Conservation (phyloP, 2,113 vertebrate genomes). For the Verasper variegatus region DNA sequence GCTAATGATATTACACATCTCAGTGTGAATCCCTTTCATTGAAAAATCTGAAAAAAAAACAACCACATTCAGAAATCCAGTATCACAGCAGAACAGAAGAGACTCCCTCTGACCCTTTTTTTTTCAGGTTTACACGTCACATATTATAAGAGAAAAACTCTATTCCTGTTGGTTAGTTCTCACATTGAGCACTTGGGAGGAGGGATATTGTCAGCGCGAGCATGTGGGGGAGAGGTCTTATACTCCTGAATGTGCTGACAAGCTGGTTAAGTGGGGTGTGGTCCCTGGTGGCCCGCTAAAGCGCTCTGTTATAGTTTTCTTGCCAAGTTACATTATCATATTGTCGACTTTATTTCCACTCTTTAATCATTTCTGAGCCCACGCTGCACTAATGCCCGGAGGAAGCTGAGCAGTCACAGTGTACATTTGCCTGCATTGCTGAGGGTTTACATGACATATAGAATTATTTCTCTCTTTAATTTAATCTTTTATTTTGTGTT, state of each 20-base stretch:
- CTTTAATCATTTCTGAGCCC: slow-evolving; percentile 26
- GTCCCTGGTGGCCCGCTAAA: slow-evolving; percentile 54
- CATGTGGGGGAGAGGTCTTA: slow-evolving; percentile 22
- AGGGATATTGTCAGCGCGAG: background rate
- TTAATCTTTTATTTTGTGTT: slow-evolving; percentile 12
- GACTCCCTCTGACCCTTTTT: background rate
- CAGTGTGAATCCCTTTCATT: background rate
- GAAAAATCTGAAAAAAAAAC: background rate
- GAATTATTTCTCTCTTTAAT: slow-evolving; percentile 2
- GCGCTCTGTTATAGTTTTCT: slow-evolving; percentile 42
- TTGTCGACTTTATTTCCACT: slow-evolving; percentile 21
- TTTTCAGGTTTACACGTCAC: no score
- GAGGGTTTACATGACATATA: background rate
- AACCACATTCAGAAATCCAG: background rate
- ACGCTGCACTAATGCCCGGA: slow-evolving; percentile 19
- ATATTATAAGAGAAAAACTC: background rate
- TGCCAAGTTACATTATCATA: slow-evolving; percentile 64
- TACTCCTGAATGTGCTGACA: slow-evolving; percentile 68
- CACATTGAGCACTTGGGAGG: slow-evolving; percentile 1
- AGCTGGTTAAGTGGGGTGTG: slow-evolving; percentile 66
- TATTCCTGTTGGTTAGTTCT: background rate
- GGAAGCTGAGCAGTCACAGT: background rate
- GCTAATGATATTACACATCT: background rate
- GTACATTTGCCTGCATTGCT: slow-evolving; percentile 1
- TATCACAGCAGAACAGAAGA: background rate